Conservation (phyloP, 2,797 vertebrate species). For the Eupleurogrammus muticus region DNA sequence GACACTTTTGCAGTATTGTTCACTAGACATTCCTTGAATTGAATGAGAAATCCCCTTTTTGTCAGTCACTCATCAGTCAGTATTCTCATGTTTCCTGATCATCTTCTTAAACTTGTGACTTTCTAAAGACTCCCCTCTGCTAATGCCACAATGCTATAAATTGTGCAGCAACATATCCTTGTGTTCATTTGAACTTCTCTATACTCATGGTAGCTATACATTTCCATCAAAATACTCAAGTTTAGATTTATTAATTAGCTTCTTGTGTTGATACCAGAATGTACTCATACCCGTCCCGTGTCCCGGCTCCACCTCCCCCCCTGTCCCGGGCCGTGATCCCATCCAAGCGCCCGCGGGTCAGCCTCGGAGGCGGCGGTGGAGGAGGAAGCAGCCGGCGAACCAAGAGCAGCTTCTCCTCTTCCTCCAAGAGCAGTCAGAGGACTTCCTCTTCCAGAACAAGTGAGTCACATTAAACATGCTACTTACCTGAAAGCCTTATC, state of each 20-base stretch:
- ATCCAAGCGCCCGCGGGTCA: conserved; percentile 91
- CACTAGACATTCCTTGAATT: no score
- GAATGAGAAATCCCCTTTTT: neutral
- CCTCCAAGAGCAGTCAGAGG: conserved; percentile 91
- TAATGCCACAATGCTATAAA: neutral
- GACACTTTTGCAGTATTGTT: no score
- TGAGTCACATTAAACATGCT: conserved; percentile 42
- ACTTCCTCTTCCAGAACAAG: conserved; percentile 88
- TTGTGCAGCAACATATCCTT: neutral
- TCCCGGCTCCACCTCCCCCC: conserved; percentile 89
- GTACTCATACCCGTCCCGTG: conserved; percentile 91
- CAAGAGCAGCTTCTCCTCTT: conserved; percentile 92
- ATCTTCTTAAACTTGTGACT: no score
- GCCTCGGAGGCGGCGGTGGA: conserved; percentile 86
- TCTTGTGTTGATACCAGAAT: conserved; percentile 75
- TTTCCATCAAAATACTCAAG: no score
- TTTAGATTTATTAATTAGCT: neutral
- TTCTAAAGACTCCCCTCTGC: neutral
- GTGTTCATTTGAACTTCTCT: neutral
- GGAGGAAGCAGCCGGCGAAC: conserved; percentile 85
- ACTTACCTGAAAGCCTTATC: neutral
- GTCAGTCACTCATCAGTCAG: neutral
- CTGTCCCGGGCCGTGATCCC: conserved; percentile 91
- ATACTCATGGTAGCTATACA: neutral
- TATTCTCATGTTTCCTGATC: neutral